Evolutionary conservation across 1,140 invertebrate genomes (phyloP).

Genomic region (Penaeus japonicus): DNA sequence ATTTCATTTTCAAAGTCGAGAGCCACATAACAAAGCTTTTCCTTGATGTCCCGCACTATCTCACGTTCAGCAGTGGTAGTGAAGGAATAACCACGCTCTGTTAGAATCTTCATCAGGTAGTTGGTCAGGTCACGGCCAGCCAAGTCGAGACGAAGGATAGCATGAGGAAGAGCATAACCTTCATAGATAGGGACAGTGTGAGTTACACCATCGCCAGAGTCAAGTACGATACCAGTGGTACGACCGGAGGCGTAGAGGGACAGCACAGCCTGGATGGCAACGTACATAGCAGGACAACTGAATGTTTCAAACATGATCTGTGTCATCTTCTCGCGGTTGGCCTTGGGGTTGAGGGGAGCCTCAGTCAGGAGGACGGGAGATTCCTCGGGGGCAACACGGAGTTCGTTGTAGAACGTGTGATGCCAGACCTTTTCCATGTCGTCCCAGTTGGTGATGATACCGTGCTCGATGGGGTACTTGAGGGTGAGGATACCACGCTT

Average conservation of each 20-base stretch:
- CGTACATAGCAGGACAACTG: slow-evolving; percentile 92
- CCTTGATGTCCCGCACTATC: slow-evolving; percentile 78
- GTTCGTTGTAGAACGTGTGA: slow-evolving; percentile 94
- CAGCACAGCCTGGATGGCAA: slow-evolving; percentile 89
- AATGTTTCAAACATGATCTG: slow-evolving; percentile 95
- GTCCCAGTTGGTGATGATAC: slow-evolving; percentile 96
- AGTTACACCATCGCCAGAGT: slow-evolving; percentile 92
- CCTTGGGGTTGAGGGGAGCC: slow-evolving; percentile 88
- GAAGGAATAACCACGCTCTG: slow-evolving; percentile 64
- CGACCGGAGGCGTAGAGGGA: slow-evolving; percentile 92
- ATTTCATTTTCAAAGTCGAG: too few species aligned
- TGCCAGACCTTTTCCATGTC: slow-evolving; percentile 98
- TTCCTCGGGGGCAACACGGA: slow-evolving; percentile 94
- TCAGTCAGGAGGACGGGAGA: slow-evolving; percentile 89
- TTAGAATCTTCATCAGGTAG: slow-evolving; percentile 61
- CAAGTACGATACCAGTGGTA: slow-evolving; percentile 92
- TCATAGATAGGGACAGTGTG: slow-evolving; percentile 96
- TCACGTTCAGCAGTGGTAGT: slow-evolving; percentile 78
- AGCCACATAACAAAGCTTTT: too few species aligned
- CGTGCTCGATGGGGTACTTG: slow-evolving; percentile 94
- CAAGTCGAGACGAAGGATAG: slow-evolving; percentile 61
- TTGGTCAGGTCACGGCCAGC: slow-evolving; percentile 63
- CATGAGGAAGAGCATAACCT: slow-evolving; percentile 86
- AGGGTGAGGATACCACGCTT: slow-evolving; percentile 91
- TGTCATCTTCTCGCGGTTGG: slow-evolving; percentile 88